A percentile compares a stretch with the other conserved stretches of the same genome.
These are phyloP conservation scores for Pseudolycoriella hygida DNA, from an alignment of 2,888 invertebrate genomes.

Conservation along the genomic window DNA sequence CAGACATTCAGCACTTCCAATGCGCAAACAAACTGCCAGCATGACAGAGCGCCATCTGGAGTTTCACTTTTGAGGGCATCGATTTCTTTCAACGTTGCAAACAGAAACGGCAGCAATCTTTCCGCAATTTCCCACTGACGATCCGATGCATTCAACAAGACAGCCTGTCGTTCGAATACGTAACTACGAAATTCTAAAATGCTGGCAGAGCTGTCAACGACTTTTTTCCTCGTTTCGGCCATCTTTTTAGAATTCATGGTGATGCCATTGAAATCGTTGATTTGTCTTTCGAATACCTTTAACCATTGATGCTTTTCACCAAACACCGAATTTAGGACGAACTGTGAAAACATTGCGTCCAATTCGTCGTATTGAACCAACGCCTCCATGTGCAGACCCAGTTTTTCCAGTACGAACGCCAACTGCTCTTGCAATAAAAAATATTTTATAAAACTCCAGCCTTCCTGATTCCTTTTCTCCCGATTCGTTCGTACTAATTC, in stretches of 20 bases:
- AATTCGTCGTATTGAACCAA: slow-evolving; percentile 93
- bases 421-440: slow-evolving; percentile 90
- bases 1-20: slow-evolving; percentile 75
- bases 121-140: slow-evolving; percentile 80
- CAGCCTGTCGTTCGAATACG: slow-evolving; percentile 81
- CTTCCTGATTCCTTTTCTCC: slow-evolving; percentile 73
- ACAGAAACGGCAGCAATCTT: slow-evolving; percentile 74
- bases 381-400: slow-evolving; percentile 84
- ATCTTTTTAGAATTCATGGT: slow-evolving; percentile 31
- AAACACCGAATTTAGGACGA: slow-evolving; percentile 82
- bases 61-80: slow-evolving; percentile 59
- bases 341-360: slow-evolving; percentile 92
- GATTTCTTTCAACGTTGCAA: slow-evolving; percentile 75
- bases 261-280: slow-evolving; percentile 73
- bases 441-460: slow-evolving; percentile 91
- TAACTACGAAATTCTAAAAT: slow-evolving; percentile 85
- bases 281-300: slow-evolving; percentile 56
- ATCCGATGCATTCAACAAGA: slow-evolving; percentile 53
- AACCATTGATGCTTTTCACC: slow-evolving; percentile 79
- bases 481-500: slow-evolving; percentile 78
- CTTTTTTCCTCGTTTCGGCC: slow-evolving; percentile 18
- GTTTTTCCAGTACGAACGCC: slow-evolving; percentile 86
- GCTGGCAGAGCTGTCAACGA: slow-evolving; percentile 34
- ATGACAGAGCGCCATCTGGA: slow-evolving; percentile 69
- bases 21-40: slow-evolving; percentile 86